Evolutionary conservation across 2,113 vertebrate genomes (phyloP).

Genomic region (Canis aureus): DNA sequence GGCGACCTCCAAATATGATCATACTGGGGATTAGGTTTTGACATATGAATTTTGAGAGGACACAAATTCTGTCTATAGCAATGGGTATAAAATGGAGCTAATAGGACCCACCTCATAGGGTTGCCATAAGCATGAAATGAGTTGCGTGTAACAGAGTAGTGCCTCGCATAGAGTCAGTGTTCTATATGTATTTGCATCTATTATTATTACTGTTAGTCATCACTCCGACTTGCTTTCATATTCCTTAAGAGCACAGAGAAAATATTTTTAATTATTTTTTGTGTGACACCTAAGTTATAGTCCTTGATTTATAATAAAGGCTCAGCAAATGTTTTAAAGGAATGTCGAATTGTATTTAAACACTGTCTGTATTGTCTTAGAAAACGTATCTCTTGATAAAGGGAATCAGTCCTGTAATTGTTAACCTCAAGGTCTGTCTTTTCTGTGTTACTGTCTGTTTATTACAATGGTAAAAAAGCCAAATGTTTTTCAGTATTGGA

Average conservation of each 20-base stretch:
- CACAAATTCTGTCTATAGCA: background rate
- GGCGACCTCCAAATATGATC: background rate
- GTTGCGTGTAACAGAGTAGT: background rate
- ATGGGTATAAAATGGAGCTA: background rate
- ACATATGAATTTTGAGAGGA: background rate
- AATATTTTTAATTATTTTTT: background rate
- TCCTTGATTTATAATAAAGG: background rate
- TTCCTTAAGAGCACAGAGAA: background rate
- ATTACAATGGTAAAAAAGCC: background rate
- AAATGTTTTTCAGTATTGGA: background rate
- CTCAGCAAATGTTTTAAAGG: background rate
- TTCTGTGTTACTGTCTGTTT: background rate
- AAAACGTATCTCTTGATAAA: background rate
- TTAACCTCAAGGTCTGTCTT: background rate
- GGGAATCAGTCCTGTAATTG: background rate
- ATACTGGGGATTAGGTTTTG: background rate
- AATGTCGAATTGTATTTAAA: background rate
- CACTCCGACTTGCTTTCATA: background rate
- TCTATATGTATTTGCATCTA: background rate
- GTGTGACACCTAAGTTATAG: background rate
- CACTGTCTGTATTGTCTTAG: background rate
- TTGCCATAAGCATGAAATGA: background rate
- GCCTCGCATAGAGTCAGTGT: background rate
- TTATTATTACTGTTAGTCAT: background rate
- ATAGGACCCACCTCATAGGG: background rate